These are phyloP conservation scores for Pogonophryne albipinna DNA, from an alignment of 2,797 vertebrate species.

Conservation along the genomic window DNA sequence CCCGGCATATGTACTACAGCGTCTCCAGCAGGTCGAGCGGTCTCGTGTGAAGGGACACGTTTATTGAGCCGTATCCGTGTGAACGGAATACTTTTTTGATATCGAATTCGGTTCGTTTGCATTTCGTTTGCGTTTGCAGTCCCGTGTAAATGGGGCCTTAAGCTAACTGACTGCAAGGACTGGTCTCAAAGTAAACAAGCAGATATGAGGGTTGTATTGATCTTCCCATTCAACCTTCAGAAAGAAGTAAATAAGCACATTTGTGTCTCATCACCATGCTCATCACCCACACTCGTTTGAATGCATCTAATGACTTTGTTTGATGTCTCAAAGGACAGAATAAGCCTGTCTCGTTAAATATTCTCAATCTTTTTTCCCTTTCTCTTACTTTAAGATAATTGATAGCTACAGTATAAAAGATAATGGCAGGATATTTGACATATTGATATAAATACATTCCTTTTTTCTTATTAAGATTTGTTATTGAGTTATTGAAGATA, in stretches of 20 bases:
- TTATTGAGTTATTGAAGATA: constrained; percentile 12
- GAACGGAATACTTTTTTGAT: too few relatives aligned
- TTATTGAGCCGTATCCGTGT: too few relatives aligned
- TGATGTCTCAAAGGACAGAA: not conserved
- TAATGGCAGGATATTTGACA: constrained; percentile 16
- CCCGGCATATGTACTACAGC: too few relatives aligned
- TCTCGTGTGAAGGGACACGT: too few relatives aligned
- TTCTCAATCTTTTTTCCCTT: not conserved
- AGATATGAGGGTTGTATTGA: constrained; percentile 15
- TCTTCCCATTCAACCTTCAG: not conserved
- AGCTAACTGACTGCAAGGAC: not conserved
- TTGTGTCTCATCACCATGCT: not conserved
- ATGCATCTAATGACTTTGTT: not conserved
- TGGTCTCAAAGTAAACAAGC: constrained; percentile 1
- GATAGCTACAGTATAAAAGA: not conserved
- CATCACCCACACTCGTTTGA: not conserved
- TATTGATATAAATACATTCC: constrained; percentile 30
- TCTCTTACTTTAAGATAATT: constrained; percentile 2
- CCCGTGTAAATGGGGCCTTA: too few relatives aligned
- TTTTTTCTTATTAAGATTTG: constrained; percentile 8
- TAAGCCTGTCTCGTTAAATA: constrained; percentile 6
- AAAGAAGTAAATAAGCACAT: not conserved
- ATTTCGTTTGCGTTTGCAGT: too few relatives aligned
- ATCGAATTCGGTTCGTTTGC: too few relatives aligned
- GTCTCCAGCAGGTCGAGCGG: too few relatives aligned